phyloP scores from a whole-genome alignment of 2,113 vertebrate species.

The Piprites chloris region DNA sequence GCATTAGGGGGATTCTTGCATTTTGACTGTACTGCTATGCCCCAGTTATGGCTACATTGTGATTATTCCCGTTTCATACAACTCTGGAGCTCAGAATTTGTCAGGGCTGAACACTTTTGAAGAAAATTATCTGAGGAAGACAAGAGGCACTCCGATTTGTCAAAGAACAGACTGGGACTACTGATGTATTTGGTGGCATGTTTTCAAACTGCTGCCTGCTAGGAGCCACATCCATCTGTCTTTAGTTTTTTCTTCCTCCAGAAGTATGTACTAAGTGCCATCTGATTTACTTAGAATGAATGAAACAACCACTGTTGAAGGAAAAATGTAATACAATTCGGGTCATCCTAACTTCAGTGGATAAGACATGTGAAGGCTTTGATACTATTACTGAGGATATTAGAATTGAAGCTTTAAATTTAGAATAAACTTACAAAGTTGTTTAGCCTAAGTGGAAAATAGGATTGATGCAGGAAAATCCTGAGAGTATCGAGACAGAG shows the following conservation, averaged over 20 bases:
- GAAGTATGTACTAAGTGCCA: background rate
- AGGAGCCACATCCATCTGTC: constrained; percentile 16
- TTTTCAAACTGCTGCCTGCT: constrained; percentile 31
- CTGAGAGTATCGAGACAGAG: background rate
- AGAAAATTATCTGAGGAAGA: constrained; percentile 10
- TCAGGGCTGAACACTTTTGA: background rate
- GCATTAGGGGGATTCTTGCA: background rate
- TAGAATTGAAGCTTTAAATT: background rate
- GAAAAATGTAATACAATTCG: background rate
- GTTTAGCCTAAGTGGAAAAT: background rate
- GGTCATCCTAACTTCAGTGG: background rate
- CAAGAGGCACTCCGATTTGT: background rate
- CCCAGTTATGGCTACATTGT: background rate
- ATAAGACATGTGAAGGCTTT: background rate
- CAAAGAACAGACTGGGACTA: background rate
- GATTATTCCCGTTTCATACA: background rate
- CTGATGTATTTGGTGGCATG: constrained; percentile 1
- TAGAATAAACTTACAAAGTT: background rate
- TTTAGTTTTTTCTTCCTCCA: background rate
- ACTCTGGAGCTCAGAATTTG: background rate
- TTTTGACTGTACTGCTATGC: background rate
- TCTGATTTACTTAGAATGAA: constrained; percentile 8
- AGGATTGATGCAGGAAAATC: background rate
- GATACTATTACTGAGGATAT: background rate
- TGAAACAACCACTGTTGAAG: background rate